phyloP scores from a whole-genome alignment of 2,797 vertebrate genomes.

The Tachyglossus aculeatus region DNA sequence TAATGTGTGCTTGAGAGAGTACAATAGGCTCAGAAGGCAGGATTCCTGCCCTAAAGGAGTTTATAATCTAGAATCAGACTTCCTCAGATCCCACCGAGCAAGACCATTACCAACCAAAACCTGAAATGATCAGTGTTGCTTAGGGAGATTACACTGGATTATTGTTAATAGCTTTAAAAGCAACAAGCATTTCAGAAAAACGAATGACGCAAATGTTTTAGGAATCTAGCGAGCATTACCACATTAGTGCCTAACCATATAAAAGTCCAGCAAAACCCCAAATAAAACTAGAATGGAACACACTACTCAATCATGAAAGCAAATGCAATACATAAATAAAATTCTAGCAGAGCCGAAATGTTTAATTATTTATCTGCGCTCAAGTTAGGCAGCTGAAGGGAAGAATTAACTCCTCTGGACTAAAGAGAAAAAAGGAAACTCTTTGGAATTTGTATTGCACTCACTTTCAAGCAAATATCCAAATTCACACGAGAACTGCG shows the following conservation, averaged over 20 bases:
- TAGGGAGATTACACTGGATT: constrained; percentile 55
- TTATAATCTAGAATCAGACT: background rate
- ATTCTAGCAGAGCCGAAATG: constrained; percentile 21
- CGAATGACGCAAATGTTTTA: constrained; percentile 16
- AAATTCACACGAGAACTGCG: constrained; percentile 75
- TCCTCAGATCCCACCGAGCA: constrained; percentile 15
- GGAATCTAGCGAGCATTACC: constrained; percentile 21
- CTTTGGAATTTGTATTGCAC: constrained; percentile 65
- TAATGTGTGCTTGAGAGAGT: no score
- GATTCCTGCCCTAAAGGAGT: no score
- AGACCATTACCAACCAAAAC: constrained; percentile 25
- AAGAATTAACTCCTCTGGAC: constrained; percentile 61
- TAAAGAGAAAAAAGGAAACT: constrained; percentile 59
- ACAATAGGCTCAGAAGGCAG: no score
- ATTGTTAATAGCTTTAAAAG: constrained; percentile 53
- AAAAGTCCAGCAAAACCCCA: constrained; percentile 27
- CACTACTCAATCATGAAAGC: constrained; percentile 59
- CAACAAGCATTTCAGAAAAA: constrained; percentile 47
- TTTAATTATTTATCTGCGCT: constrained; percentile 62
- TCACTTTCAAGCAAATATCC: constrained; percentile 72
- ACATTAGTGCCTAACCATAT: constrained; percentile 23
- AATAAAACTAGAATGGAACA: constrained; percentile 56
- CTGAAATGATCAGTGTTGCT: constrained; percentile 55
- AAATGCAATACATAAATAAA: constrained; percentile 62
- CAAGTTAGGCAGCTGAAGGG: constrained; percentile 49